Evolutionary conservation across 1,140 invertebrate genomes (phyloP), one percentile per base, ranked within the genome.

Genomic region (Drosophila mauritiana): DNA sequence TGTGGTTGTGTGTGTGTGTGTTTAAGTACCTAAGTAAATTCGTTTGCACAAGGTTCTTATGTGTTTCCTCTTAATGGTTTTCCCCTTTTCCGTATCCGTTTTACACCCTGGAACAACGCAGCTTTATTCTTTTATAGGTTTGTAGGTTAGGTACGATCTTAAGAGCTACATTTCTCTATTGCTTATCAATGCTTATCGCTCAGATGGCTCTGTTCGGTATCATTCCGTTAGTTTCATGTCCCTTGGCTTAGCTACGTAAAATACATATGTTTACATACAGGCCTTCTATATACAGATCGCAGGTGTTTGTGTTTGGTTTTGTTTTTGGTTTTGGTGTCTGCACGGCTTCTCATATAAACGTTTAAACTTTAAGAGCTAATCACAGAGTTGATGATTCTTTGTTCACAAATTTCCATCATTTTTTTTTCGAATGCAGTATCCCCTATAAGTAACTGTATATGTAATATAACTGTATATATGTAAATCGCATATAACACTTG

Each of bases 341-440:
- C 55, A 25, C 36, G 22, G 20, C 37, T 25, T 64, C 49, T 56
- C 45, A 78, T 78, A 82, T 82, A 82, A 84, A 76, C 59, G 63
- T 78, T 80, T 81, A 77, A 86, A 83, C 80, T 85, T 90, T 91
- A 89, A 91, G 80, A 91, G 80, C 88, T 91, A 91, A 91, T 91
- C 88, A 91, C 88, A 91, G 88, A 91, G 89, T 91, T 91, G 88
- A 91, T 91, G 88, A 91, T 91, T 84, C 78, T 88, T 88, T 78
- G 63, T 91, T 90, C 70, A 85, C 86, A 90, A 75, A 81, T 89
- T 86, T 82, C 65, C 82, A 90, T 85, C 73, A 78, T 84, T 61
- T 79, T 56, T 58, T 56, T 72, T 63, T 70, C 73, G 62, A 72
- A 88, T 65, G 78, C 75, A 73, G 68, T 82, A 73, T 64, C 62